Evolutionary conservation across 2,797 vertebrate genomes (phyloP), one percentile per base, ranked within the genome.

Genomic region (Aeoliscus strigatus): DNA sequence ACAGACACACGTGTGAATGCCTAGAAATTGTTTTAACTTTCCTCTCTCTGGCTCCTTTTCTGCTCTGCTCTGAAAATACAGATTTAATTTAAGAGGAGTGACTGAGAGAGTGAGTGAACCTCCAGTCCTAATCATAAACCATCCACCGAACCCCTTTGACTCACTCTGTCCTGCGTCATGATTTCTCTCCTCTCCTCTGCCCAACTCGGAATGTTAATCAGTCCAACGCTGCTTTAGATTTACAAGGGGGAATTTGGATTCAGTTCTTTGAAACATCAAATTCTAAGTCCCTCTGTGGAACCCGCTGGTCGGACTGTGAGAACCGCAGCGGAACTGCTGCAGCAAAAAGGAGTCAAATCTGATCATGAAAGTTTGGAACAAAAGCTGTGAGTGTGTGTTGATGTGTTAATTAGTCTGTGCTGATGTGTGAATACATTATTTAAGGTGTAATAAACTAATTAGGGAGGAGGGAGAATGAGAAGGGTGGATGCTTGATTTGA

Each of bases 211-310:
- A 80, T 81, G 76, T 81, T 84, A 85, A 81, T 82, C 76, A 75
- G 60, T 44, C 75, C 37, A 81, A 80, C 81, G 78, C 77, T 69
- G 79, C 79, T 81, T 81, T 72, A 76, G 75, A 80, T 83, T 85
- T 79, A 75, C 56, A 60, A 72, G 59, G 41, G 59, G 69, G 74
- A 69, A 70, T 80, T 75, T 77, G 66, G 51, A 69, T 64, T 39
- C 58, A 40, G 44, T 40, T 40, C 61, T 80, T 82, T 80, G 57
- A 82, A 79, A 76, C 44, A 16, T 66, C 65, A 70, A 69, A 54
- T 31, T 65, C 56, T 55, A 51, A 71, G 43, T 57, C 60, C 52
- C 28, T 55, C 33, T 27, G 56, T 75, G 45, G 39, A 73, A 73
- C 56, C 41, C 2, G 15, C 61, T 46, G 4, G 23, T 32, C 60